Evolutionary conservation across 2,888 invertebrate genomes (phyloP).

Genomic region (Sceliomorpha sp.): DNA sequence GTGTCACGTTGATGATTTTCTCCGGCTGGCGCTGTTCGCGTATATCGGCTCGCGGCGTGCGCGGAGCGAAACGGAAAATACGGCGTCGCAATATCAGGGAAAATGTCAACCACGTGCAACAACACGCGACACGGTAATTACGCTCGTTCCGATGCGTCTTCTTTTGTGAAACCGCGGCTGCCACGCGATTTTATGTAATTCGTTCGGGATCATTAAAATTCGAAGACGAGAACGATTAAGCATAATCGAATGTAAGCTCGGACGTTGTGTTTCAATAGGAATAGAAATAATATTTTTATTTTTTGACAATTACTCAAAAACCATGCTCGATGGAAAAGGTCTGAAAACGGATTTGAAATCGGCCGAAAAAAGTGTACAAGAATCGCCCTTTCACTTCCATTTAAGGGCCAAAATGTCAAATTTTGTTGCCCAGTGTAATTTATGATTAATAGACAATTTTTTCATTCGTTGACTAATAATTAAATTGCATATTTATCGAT

Average conservation of each 20-base stretch:
- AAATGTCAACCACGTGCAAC: conserved; percentile 68
- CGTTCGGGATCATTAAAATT: conserved; percentile 19
- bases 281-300: background rate
- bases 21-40: too few relatives aligned
- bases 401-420: too few relatives aligned
- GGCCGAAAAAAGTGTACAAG: too few relatives aligned
- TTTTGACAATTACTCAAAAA: background rate
- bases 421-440: too few relatives aligned
- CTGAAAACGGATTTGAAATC: too few relatives aligned
- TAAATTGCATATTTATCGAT: too few relatives aligned
- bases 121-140: conserved; percentile 58
- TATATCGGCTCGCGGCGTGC: too few relatives aligned
- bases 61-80: background rate
- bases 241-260: conserved; percentile 8
- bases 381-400: too few relatives aligned
- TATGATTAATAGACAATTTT: too few relatives aligned
- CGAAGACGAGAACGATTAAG: conserved; percentile 11
- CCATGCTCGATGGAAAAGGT: too few relatives aligned
- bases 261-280: conserved; percentile 1
- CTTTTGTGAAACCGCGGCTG: conserved; percentile 26
- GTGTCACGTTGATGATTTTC: too few relatives aligned
- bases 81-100: background rate
- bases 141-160: background rate
- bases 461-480: too few relatives aligned
- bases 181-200: conserved; percentile 26